phyloP scores from a whole-genome alignment of 2,113 vertebrate genomes.

The Trogon surrucura region DNA sequence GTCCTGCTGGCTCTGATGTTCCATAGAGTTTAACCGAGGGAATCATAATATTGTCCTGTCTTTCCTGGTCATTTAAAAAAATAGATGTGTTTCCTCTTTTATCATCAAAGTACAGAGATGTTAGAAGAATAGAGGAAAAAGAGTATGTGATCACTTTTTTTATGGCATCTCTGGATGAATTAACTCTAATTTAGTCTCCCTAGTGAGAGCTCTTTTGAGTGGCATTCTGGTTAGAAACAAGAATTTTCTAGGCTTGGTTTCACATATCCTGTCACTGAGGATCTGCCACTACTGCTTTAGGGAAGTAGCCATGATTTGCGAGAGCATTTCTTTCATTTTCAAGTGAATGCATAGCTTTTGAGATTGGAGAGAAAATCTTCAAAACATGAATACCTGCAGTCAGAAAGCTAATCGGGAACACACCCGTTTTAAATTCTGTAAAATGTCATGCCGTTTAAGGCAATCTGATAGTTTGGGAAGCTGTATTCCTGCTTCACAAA shows the following conservation, averaged over 20 bases:
- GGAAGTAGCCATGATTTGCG: neutral
- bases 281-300: neutral
- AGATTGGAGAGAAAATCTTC: neutral
- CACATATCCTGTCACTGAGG: neutral
- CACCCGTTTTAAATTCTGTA: neutral
- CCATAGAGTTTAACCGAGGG: neutral
- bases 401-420: neutral
- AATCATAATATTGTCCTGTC: neutral
- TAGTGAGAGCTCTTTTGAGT: neutral
- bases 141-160: neutral
- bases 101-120: neutral
- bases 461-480: neutral
- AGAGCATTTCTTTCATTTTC: neutral
- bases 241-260: neutral
- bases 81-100: constrained; percentile 37
- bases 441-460: neutral
- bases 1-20: neutral
- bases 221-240: neutral
- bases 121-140: neutral
- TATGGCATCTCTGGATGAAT: neutral
- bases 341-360: neutral
- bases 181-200: neutral
- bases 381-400: neutral
- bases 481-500: neutral
- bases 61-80: neutral